phyloP scores from a whole-genome alignment of 2,797 vertebrate genomes.

The Galagoides demidoff region DNA sequence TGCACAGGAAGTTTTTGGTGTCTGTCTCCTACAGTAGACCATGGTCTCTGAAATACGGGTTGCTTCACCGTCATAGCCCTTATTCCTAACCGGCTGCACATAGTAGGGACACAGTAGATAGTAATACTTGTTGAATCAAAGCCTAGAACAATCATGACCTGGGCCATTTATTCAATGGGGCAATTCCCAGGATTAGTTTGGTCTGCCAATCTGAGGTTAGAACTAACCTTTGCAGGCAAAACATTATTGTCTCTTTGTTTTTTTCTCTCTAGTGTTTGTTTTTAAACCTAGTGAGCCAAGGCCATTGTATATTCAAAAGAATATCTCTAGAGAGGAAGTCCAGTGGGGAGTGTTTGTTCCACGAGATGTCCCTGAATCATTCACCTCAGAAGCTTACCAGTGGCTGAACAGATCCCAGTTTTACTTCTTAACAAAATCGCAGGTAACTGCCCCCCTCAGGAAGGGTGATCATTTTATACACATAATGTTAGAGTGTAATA shows the following conservation, averaged over 20 bases:
- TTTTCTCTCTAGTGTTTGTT: constrained; percentile 92
- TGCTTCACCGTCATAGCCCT: neutral
- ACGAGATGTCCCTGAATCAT: constrained; percentile 90
- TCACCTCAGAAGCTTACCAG: constrained; percentile 90
- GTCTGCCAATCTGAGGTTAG: neutral
- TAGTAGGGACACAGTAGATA: neutral
- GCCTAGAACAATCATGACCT: neutral
- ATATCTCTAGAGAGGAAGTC: constrained; percentile 91
- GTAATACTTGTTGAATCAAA: neutral
- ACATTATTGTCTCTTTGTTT: constrained; percentile 45
- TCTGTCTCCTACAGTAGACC: neutral
- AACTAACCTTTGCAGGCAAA: constrained; percentile 35
- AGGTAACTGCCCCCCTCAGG: constrained; percentile 82
- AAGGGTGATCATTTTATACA: neutral
- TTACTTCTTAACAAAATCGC: constrained; percentile 91
- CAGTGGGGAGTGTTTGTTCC: constrained; percentile 92
- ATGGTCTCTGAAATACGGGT: neutral
- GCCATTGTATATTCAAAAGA: constrained; percentile 94
- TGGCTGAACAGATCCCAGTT: constrained; percentile 96
- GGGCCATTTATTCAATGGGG: neutral
- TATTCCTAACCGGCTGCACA: neutral
- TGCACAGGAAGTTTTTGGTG: neutral
- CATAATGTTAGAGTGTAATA: neutral
- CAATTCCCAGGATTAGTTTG: neutral
- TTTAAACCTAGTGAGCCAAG: constrained; percentile 94